A percentile compares a stretch with the other conserved stretches of the same genome.
Conservation (phyloP, 2,888 invertebrate species). For the Brassicogethes aeneus region DNA sequence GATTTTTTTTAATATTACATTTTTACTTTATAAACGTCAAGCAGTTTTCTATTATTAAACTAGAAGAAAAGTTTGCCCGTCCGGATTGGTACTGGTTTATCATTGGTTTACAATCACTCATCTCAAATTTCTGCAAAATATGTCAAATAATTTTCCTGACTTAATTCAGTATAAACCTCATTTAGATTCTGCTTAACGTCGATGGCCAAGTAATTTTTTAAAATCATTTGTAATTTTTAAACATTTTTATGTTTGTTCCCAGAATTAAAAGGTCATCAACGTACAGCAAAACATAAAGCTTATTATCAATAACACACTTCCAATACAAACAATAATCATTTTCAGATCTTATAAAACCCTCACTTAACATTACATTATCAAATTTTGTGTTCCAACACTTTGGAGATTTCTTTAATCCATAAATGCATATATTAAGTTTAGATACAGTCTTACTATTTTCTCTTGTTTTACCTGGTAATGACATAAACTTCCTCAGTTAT, state of each 20-base stretch:
- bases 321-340: conserved; percentile 17
- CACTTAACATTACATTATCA: conserved; percentile 6
- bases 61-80: too few species aligned
- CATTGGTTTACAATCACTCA: neutral
- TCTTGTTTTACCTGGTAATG: conserved; percentile 6
- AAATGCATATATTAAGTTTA: conserved; percentile 18
- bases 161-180: neutral
- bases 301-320: conserved; percentile 3
- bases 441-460: conserved; percentile 11
- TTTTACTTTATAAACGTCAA: too few species aligned
- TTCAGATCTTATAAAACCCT: conserved; percentile 14
- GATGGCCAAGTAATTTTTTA: neutral
- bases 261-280: conserved; percentile 15
- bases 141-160: neutral
- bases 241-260: conserved; percentile 5
- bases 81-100: too few species aligned
- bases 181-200: neutral
- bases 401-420: conserved; percentile 16
- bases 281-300: conserved; percentile 12
- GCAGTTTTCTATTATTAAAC: too few species aligned
- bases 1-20: too few species aligned
- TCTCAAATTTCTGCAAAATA: neutral
- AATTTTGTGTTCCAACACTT: conserved; percentile 12
- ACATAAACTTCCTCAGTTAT: conserved; percentile 16
- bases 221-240: neutral